A percentile compares a stretch with the other conserved stretches of the same genome.
phyloP scores from a whole-genome alignment of 2,797 vertebrate genomes.

The Neosilurus mollespiculum region DNA sequence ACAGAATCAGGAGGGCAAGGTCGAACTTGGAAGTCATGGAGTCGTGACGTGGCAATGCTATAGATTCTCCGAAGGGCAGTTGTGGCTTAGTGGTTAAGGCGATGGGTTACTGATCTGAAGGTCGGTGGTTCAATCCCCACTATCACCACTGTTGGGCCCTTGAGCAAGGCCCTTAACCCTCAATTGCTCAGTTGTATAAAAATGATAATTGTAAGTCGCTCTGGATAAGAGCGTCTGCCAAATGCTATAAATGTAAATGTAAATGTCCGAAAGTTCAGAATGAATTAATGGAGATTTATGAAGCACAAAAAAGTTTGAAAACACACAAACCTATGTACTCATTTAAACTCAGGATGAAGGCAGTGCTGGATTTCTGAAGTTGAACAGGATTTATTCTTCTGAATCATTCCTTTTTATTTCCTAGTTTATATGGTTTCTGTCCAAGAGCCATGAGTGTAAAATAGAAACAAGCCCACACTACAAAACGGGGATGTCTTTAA shows the following conservation, averaged over 20 bases:
- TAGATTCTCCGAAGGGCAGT: neutral
- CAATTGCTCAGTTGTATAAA: too few species aligned
- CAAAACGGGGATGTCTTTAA: neutral
- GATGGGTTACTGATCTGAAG: too few species aligned
- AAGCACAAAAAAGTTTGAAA: neutral
- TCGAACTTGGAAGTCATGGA: neutral
- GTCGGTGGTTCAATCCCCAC: too few species aligned
- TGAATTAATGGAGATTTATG: neutral
- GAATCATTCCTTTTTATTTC: slow-evolving; percentile 8
- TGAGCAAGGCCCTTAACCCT: too few species aligned
- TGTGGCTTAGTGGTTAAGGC: too few species aligned
- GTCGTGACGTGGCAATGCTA: neutral
- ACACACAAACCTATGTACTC: neutral
- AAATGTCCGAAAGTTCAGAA: too few species aligned
- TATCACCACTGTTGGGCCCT: too few species aligned
- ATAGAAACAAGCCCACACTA: slow-evolving; percentile 6
- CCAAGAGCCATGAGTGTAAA: neutral
- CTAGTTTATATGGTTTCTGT: neutral
- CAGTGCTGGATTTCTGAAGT: neutral
- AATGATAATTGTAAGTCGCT: too few species aligned
- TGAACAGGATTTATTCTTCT: neutral
- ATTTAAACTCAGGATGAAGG: neutral
- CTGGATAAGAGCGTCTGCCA: too few species aligned
- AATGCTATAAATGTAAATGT: too few species aligned
- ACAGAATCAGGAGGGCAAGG: neutral